These are phyloP conservation scores for Peromyscus maniculatus DNA, from an alignment of 2,113 vertebrate genomes.

Conservation along the genomic window DNA sequence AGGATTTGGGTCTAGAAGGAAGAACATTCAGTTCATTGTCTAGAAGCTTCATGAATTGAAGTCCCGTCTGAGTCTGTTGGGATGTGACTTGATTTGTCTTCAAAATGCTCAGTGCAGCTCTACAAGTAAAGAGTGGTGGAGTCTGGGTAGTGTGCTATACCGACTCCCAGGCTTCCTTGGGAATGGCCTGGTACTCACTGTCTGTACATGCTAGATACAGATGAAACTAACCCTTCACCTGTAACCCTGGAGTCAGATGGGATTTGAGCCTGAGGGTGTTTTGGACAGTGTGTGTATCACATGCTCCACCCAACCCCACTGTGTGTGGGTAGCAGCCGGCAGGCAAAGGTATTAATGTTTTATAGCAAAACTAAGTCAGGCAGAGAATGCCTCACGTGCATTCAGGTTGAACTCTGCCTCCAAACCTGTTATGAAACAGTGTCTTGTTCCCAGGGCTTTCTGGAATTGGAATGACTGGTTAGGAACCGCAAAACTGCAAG, in stretches of 20 bases:
- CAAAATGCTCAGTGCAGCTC: rapidly evolving
- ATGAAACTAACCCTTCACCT: not conserved
- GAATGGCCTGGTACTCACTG: rapidly evolving
- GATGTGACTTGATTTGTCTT: too few species aligned
- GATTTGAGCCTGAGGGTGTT: not conserved
- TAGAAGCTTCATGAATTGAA: not conserved
- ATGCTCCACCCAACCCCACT: not conserved
- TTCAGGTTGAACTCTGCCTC: not conserved
- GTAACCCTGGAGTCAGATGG: not conserved
- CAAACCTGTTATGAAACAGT: not conserved
- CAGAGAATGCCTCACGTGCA: not conserved
- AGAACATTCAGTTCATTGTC: not conserved
- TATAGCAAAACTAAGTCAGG: not conserved
- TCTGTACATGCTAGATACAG: not conserved
- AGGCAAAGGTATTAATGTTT: not conserved
- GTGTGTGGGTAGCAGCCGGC: not conserved
- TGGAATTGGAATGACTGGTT: conserved; percentile 1
- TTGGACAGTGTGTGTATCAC: not conserved
- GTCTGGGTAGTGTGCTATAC: rapidly evolving
- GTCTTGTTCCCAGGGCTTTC: not conserved
- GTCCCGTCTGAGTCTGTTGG: not conserved
- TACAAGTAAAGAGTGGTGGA: not conserved
- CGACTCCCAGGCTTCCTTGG: not conserved
- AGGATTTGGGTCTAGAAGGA: not conserved
- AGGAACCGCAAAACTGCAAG: not conserved